Percentiles rank a stretch among this genome's conserved stretches.
Evolutionary conservation across 2,888 invertebrate genomes (phyloP).

Genomic region (Abrostola triplasia): DNA sequence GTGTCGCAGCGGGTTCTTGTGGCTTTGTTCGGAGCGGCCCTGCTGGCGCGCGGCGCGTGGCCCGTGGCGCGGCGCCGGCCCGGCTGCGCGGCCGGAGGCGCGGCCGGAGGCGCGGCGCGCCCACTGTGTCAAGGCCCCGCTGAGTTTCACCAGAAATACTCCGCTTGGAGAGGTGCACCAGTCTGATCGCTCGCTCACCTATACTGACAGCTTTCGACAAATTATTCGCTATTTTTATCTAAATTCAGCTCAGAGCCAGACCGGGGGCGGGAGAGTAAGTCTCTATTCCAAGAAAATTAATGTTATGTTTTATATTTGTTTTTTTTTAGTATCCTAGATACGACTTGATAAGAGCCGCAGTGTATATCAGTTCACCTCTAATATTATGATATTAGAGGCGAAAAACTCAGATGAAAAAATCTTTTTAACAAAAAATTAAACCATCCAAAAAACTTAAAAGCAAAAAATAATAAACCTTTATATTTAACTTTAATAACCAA

Average conservation of each 20-base stretch:
- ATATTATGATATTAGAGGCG: too few species aligned
- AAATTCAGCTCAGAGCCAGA: background rate
- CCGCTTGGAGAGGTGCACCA: slow-evolving; percentile 37
- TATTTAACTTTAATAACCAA: too few species aligned
- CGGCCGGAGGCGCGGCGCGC: slow-evolving; percentile 22
- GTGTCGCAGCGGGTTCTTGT: too few species aligned
- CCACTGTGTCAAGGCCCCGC: slow-evolving; percentile 61
- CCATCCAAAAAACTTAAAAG: too few species aligned
- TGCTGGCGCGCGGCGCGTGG: background rate
- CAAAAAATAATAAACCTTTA: too few species aligned
- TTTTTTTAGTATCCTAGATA: too few species aligned
- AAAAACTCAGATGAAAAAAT: too few species aligned
- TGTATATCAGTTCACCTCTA: too few species aligned
- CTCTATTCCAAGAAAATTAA: too few species aligned
- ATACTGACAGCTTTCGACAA: background rate
- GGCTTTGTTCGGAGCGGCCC: slow-evolving; percentile 9
- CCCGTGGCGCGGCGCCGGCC: slow-evolving; percentile 20
- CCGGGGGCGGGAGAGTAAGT: background rate
- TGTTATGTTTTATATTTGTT: too few species aligned
- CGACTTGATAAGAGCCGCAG: too few species aligned
- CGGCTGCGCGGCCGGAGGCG: slow-evolving; percentile 20
- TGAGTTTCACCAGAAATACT: slow-evolving; percentile 44
- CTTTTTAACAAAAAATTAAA: too few species aligned
- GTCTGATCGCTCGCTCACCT: slow-evolving; percentile 15
- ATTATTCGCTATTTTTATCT: background rate